Base-by-base conservation (phyloP, 2,888 invertebrate species). In the Calephelis perditalis region DNA sequence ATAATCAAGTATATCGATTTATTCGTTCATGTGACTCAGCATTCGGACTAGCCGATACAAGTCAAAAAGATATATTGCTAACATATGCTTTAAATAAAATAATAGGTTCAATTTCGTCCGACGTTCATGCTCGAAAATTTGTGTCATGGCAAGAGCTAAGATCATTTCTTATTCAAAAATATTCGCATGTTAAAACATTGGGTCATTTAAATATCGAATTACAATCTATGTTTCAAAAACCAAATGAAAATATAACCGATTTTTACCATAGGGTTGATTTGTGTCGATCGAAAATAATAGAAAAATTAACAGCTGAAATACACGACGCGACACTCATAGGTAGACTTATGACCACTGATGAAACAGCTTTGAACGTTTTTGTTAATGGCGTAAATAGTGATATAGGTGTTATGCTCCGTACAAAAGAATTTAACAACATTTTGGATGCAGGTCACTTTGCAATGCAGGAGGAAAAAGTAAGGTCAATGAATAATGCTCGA, bases 221-320 rank as follows among this genome's bases (percentile, higher is more conserved):
- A 0, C 71, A 73, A 40, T 63, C 70, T 0, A 58, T 70, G 58
- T 74, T 73, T 26, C 72, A 73, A 67, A 73, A 69, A 61, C 65
- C 68, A 0, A 63, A 58, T 1, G 72, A 75, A 62, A 61, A 62
- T 0, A 57, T 74, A 0, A 71, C 68, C 0, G 69, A 75, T 9
- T 74, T 69, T 49, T 72, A 61, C 26, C 68, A 66, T 10, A 61
- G 72, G n/a, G 69, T 72, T 2, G 68, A 72, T 59, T 12, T 67
- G 1, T 70, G 71, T 58, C 49, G 66, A 12, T 63, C 58, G 35
- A 72, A 72, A 70, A 68, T 73, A 0, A 37, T 73, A 12, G 71
- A 71, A 63, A 73, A 72, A 65, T 6, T 71, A 37, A 62, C 60
- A 1, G 58, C 66, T 0, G 70, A 73, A 62, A 58, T 68, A n/a